Base-by-base conservation (phyloP, 1,140 invertebrate genomes). In the Metaphire vulgaris region DNA sequence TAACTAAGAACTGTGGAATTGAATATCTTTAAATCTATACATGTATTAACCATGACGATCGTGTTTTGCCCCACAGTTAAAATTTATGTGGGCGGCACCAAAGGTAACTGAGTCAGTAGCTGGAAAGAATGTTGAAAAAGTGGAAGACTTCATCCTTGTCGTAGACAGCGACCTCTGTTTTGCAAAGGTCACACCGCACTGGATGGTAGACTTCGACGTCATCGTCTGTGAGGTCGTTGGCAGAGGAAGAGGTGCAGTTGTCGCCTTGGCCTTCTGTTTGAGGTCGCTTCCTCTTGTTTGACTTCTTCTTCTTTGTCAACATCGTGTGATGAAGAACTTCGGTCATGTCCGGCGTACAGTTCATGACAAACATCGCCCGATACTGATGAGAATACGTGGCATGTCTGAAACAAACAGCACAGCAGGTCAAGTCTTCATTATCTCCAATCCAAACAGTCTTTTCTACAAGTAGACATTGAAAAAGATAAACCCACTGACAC, bases 61-160 rank as follows among this genome's bases (percentile, higher is more conserved):
- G n/a, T n/a, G n/a, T n/a, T n/a, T n/a, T n/a, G n/a, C n/a, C n/a
- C n/a, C n/a, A n/a, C n/a, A n/a, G n/a, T n/a, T n/a, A n/a, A n/a
- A n/a, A n/a, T n/a, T n/a, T n/a, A n/a, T n/a, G n/a, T n/a, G n/a
- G n/a, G n/a, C n/a, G n/a, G n/a, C n/a, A n/a, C n/a, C n/a, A n/a
- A n/a, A n/a, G n/a, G n/a, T n/a, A n/a, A n/a, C n/a, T n/a, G n/a
- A 56, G 28, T 32, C 33, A 1, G n/a, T 88, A 87, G 80, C 88
- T 89, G n/a, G 88, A 83, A n/a, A 90, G 79, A 30, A 90, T 88
- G 85, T 90, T 90, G 79, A 90, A 90, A 83, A 91, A 91, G 81
- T 91, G 90, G 83, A 89, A 91, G 12, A 91, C 86, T 85, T 91
- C 90, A 65, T 90, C 89, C 31, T 80, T 80, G 81, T 91, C 90